phyloP scores from a whole-genome alignment of 1,140 invertebrate genomes.

The Bombus soroeensis region DNA sequence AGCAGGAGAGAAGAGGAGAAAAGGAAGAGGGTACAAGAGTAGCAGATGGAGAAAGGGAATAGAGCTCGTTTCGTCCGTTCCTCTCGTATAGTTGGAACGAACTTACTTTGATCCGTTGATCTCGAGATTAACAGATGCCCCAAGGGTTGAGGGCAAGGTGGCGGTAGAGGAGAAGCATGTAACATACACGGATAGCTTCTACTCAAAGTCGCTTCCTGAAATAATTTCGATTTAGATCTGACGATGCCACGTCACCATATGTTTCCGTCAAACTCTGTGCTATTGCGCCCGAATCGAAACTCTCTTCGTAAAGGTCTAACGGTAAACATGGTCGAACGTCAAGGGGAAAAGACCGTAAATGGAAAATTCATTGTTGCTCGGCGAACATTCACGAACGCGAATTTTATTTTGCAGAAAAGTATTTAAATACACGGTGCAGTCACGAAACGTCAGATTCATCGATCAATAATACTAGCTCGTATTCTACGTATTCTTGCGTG shows the following conservation, averaged over 20 bases:
- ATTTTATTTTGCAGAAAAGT: neutral
- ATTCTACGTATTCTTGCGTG: constrained; percentile 19
- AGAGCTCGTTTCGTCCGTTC: constrained; percentile 51
- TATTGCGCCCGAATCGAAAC: neutral
- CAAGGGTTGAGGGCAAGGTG: constrained; percentile 22
- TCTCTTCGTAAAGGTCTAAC: neutral
- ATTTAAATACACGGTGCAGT: constrained; percentile 3
- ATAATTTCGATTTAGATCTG: neutral
- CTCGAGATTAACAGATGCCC: constrained; percentile 61
- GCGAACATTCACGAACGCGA: neutral
- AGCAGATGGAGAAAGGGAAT: constrained; percentile 17
- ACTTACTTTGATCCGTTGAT: constrained; percentile 65
- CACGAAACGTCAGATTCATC: constrained; percentile 36
- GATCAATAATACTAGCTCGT: constrained; percentile 13
- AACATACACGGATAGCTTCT: neutral
- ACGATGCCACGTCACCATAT: neutral
- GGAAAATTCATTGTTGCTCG: neutral
- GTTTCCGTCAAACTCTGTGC: neutral
- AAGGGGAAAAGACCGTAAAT: neutral
- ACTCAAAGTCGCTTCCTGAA: neutral
- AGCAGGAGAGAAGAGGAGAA: constrained; percentile 16
- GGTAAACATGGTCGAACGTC: neutral
- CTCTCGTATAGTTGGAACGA: constrained; percentile 43
- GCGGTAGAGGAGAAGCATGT: neutral
- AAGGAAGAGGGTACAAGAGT: neutral